These are phyloP conservation scores for Diadophis punctatus DNA, from an alignment of 2,113 vertebrate genomes.

Conservation along the genomic window DNA sequence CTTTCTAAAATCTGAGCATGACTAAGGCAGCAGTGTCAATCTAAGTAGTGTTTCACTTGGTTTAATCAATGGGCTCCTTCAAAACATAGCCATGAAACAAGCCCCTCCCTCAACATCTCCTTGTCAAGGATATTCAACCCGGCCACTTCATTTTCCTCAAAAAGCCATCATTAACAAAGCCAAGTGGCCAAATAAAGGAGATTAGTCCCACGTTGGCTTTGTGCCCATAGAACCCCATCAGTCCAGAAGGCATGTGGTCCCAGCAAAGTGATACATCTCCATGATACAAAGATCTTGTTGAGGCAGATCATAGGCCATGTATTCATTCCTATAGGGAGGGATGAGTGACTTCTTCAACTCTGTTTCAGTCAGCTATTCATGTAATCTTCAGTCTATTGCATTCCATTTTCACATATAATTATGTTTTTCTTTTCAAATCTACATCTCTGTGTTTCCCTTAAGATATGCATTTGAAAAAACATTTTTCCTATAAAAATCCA, in stretches of 20 bases:
- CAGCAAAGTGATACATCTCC: background rate
- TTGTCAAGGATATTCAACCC: background rate
- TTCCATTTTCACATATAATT: background rate
- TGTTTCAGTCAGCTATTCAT: background rate
- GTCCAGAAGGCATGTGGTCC: background rate
- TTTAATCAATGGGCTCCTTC: background rate
- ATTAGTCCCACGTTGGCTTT: background rate
- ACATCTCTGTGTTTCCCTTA: background rate
- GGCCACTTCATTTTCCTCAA: background rate
- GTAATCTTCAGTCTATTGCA: background rate
- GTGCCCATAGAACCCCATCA: background rate
- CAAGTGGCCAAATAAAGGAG: background rate
- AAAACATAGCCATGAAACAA: background rate
- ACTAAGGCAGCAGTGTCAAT: background rate
- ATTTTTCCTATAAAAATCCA: background rate
- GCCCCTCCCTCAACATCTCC: background rate
- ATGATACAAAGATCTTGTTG: background rate
- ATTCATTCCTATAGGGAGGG: background rate
- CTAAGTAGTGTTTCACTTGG: background rate
- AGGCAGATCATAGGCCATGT: background rate
- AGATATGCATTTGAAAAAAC: background rate
- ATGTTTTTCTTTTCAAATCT: background rate
- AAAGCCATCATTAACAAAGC: background rate
- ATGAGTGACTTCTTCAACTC: background rate
- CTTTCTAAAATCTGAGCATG: background rate